Evolutionary conservation across 2,888 invertebrate species (phyloP), one percentile per base, ranked within the genome.

Genomic region (Himalopsyche japonica): DNA sequence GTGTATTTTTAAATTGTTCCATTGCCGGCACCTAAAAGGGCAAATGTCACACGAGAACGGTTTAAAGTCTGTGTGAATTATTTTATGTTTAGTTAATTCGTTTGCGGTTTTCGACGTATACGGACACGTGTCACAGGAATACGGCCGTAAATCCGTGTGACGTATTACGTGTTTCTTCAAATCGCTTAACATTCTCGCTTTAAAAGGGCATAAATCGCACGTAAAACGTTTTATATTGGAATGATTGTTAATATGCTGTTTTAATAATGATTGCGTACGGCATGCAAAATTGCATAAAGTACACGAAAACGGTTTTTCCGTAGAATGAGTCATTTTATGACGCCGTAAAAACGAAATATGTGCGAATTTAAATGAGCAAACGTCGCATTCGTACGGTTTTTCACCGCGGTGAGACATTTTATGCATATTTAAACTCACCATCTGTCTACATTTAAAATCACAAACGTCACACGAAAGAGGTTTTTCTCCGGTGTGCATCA

Each of bases 401-500:
- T 43, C 43, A 15, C 43, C 43, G 3, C 43, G 12, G 15, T 43
- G 57, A 6, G 57, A 8, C 57, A 57, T 57, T 24, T 24, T 57
- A 24, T 57, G 57, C 20, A 7, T 57, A 24, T 57, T 24, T 5
- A 57, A 57, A 5, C 57, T 57, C 7, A 57, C 20, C n/a, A 57
- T n/a, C 7, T 57, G 57, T 20, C 57, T n/a, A 10, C 57, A 92
- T 86, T 91, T 91, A 20, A 92, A 86, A 84, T 90, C 90, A 86
- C 92, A 92, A 27, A 90, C 90, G 0, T 90, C 84, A 89, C 92
- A 92, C 20, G 89, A 89, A 47, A 92, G 92, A 0, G 92, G 92
- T 49, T 81, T 81, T n/a, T 81, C 91, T 0, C 92, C 92, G 0
- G 92, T 92, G n/a, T 92, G 92, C 70, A 92, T 92, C 10, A 92